Percentiles rank a stretch among this genome's conserved stretches.
phyloP scores from a whole-genome alignment of 2,888 invertebrate genomes.

The Caenorhabditis afra region DNA sequence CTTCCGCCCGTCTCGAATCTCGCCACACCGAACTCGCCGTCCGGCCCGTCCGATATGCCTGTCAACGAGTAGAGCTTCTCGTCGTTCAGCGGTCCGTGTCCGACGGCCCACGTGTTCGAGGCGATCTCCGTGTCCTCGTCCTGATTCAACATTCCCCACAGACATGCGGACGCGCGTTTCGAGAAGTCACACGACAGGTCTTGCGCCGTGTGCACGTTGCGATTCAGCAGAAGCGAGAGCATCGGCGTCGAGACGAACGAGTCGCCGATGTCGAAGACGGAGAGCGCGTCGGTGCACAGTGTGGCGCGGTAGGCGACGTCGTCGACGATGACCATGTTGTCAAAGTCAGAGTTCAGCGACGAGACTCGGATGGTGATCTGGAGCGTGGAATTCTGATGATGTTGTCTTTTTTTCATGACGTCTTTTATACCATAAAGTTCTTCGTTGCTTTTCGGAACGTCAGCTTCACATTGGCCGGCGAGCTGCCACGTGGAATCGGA shows the following conservation, averaged over 20 bases:
- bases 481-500: slow-evolving; percentile 62
- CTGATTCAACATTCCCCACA: slow-evolving; percentile 72
- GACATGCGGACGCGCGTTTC: slow-evolving; percentile 74
- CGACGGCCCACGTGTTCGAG: slow-evolving; percentile 72
- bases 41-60: slow-evolving; percentile 69
- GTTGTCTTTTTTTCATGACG: no score
- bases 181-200: slow-evolving; percentile 78
- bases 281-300: slow-evolving; percentile 72
- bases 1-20: slow-evolving; percentile 70
- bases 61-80: slow-evolving; percentile 77
- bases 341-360: slow-evolving; percentile 72
- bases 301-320: slow-evolving; percentile 75
- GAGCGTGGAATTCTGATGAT: neutral
- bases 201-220: slow-evolving; percentile 75
- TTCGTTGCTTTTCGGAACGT: slow-evolving; percentile 67
- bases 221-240: slow-evolving; percentile 72
- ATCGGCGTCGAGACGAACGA: slow-evolving; percentile 76
- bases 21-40: slow-evolving; percentile 75
- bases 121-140: slow-evolving; percentile 64
- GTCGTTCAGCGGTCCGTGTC: slow-evolving; percentile 75
- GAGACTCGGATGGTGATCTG: slow-evolving; percentile 75
- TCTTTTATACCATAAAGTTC: slow-evolving; percentile 65
- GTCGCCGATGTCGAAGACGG: slow-evolving; percentile 75
- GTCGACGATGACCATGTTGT: slow-evolving; percentile 78
- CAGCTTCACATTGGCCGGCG: slow-evolving; percentile 69